Evolutionary conservation across 2,888 invertebrate genomes (phyloP).

Genomic region (Leptarthrus brevirostris): DNA sequence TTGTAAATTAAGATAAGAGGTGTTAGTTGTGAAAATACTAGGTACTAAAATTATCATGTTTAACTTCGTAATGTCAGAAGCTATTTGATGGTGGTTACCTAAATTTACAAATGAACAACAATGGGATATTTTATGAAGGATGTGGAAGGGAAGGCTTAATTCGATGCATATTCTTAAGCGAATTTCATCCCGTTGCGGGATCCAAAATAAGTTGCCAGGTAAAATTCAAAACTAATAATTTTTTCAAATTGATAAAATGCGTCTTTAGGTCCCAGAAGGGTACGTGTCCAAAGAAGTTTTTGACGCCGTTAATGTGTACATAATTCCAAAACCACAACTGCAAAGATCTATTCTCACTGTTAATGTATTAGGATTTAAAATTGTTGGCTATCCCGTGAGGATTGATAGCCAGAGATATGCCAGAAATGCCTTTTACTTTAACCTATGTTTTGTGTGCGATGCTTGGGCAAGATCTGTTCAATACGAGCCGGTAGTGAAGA

Average conservation of each 20-base stretch:
- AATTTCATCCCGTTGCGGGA: constrained; percentile 81
- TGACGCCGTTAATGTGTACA: constrained; percentile 92
- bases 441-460: constrained; percentile 94
- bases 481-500: constrained; percentile 94
- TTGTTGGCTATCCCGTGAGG: constrained; percentile 91
- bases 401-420: constrained; percentile 90
- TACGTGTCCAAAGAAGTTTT: constrained; percentile 93
- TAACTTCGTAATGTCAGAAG: too few relatives aligned
- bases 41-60: too few relatives aligned
- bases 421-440: constrained; percentile 95
- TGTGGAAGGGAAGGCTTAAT: constrained; percentile 80
- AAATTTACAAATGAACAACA: constrained; percentile 26
- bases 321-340: constrained; percentile 94
- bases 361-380: constrained; percentile 82
- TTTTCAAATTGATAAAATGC: constrained; percentile 54
- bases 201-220: constrained; percentile 90
- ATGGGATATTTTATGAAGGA: constrained; percentile 69
- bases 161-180: constrained; percentile 83
- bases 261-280: constrained; percentile 82
- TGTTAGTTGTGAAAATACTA: too few relatives aligned
- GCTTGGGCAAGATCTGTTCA: constrained; percentile 89
- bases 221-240: constrained; percentile 56
- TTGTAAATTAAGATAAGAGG: too few relatives aligned
- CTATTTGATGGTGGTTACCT: too few relatives aligned
- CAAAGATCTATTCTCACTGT: constrained; percentile 91